Percentiles rank a stretch among this genome's conserved stretches.
Evolutionary conservation across 2,113 vertebrate species (phyloP).

Genomic region (Anguilla japonica): DNA sequence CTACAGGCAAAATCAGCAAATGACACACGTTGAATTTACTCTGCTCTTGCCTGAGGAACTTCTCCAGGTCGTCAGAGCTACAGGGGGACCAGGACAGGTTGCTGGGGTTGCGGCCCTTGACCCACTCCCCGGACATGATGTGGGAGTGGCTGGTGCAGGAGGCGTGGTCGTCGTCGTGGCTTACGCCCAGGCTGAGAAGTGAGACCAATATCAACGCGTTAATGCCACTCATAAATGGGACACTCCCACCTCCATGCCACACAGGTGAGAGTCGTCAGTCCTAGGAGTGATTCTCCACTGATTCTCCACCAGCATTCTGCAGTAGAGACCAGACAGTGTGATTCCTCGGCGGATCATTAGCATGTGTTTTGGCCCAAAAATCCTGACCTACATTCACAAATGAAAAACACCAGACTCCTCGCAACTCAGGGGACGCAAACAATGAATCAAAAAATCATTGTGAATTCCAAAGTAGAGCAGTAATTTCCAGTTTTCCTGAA

Average conservation of each 20-base stretch:
- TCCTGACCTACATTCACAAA: slow-evolving; percentile 64
- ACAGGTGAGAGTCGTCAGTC: not conserved
- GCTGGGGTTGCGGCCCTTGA: slow-evolving; percentile 94
- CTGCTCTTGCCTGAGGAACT: slow-evolving; percentile 88
- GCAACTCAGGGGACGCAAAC: slow-evolving; percentile 41
- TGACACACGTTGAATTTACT: not conserved
- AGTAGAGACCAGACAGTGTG: not conserved
- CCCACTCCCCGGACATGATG: slow-evolving; percentile 98
- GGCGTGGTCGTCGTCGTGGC: slow-evolving; percentile 89
- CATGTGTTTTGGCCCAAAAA: slow-evolving; percentile 46
- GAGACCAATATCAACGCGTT: slow-evolving; percentile 25
- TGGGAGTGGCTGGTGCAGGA: slow-evolving; percentile 86
- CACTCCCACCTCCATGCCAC: not conserved
- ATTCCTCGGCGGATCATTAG: slow-evolving; percentile 2
- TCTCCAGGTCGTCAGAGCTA: slow-evolving; percentile 89
- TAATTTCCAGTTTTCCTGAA: not conserved
- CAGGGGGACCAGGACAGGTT: slow-evolving; percentile 96
- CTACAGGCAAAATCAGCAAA: not conserved
- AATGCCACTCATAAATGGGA: not conserved
- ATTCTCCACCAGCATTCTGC: not conserved
- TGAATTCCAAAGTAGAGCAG: not conserved
- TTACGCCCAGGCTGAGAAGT: slow-evolving; percentile 88
- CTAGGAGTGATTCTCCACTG: not conserved
- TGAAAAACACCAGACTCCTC: slow-evolving; percentile 56
- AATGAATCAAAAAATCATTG: slow-evolving; percentile 37